phyloP scores from a whole-genome alignment of 2,888 invertebrate genomes.

The Oscheius sp. region DNA sequence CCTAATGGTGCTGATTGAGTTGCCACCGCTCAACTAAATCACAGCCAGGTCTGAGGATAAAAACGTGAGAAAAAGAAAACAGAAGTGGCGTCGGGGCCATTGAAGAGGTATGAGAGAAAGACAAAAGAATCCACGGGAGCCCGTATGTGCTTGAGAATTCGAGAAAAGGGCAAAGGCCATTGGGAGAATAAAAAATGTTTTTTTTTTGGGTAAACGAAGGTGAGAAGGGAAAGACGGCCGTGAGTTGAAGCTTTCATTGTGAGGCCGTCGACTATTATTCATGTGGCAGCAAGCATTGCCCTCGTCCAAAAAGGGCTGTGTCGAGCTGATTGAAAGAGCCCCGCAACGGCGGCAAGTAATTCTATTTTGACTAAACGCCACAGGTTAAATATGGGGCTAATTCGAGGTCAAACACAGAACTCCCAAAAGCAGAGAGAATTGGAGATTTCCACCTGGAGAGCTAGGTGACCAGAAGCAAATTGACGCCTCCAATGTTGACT shows the following conservation, averaged over 20 bases:
- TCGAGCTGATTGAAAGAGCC: slow-evolving; percentile 7
- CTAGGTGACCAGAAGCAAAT: no score
- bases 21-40: slow-evolving; percentile 30
- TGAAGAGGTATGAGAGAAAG: neutral
- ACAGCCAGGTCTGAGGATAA: neutral
- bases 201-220: no score
- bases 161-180: neutral
- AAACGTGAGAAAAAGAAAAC: neutral
- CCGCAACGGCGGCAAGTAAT: neutral
- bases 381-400: neutral
- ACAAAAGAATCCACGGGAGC: no score
- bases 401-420: no score
- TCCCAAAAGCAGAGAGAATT: no score
- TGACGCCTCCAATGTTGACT: no score
- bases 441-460: no score
- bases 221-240: neutral
- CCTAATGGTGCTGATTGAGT: slow-evolving; percentile 30
- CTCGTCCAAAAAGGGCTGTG: neutral
- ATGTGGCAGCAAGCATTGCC: slow-evolving; percentile 5
- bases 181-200: neutral
- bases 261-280: slow-evolving; percentile 18
- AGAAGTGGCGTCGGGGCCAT: neutral
- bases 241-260: neutral
- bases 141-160: neutral
- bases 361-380: neutral